Conservation (phyloP, 2,888 invertebrate genomes). For the Lasioglossum morio region DNA sequence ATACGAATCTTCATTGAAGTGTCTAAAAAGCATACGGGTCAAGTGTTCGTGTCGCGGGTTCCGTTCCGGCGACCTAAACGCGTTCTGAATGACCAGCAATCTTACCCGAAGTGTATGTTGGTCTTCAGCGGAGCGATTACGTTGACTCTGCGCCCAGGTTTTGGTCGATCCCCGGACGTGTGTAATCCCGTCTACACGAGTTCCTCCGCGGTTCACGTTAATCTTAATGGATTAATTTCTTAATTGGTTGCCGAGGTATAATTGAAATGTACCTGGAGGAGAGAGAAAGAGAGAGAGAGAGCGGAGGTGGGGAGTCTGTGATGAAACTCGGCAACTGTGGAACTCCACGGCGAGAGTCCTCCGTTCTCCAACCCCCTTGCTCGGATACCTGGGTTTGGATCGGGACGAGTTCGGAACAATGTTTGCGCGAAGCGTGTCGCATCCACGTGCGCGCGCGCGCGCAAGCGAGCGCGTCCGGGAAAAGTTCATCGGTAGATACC, state of each 20-base stretch:
- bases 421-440: constrained; percentile 53
- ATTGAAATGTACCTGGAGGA: constrained; percentile 61
- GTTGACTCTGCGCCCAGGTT: background rate
- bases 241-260: constrained; percentile 78
- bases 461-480: background rate
- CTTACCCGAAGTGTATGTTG: constrained; percentile 27
- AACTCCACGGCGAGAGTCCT: background rate
- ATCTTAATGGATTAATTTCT: constrained; percentile 82
- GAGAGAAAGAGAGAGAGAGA: background rate
- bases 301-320: background rate
- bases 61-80: constrained; percentile 42
- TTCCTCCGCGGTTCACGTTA: constrained; percentile 59
- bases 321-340: constrained; percentile 3
- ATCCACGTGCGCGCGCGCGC: background rate
- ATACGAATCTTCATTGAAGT: background rate
- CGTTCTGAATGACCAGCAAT: constrained; percentile 39
- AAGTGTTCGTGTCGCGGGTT: background rate
- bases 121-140: constrained; percentile 16
- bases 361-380: background rate
- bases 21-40: background rate
- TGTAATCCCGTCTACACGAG: constrained; percentile 16
- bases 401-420: constrained; percentile 54
- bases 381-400: constrained; percentile 10
- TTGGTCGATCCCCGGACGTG: background rate
- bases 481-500: constrained; percentile 56